Percentiles rank a stretch among this genome's conserved stretches.
phyloP scores from a whole-genome alignment of 1,140 invertebrate species.

The Drosophila murphyi region DNA sequence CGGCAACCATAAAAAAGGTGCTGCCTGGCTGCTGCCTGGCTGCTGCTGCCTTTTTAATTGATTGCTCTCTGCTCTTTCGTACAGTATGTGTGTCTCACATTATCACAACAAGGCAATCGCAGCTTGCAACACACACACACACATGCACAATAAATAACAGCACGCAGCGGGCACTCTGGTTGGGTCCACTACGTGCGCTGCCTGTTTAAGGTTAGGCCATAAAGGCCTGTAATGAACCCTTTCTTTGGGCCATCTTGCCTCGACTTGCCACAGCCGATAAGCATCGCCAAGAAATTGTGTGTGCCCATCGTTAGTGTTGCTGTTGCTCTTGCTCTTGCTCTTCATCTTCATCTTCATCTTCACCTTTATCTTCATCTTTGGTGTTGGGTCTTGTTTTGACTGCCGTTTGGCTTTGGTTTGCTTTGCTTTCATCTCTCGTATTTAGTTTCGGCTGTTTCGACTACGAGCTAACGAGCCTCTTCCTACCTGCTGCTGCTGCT shows the following conservation, averaged over 20 bases:
- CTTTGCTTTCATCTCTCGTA: constrained; percentile 54
- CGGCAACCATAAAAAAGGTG: constrained; percentile 39
- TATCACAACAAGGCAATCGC: constrained; percentile 77
- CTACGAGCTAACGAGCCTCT: constrained; percentile 60
- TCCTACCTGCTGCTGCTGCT: constrained; percentile 29
- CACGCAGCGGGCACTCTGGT: constrained; percentile 57
- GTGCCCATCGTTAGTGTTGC: constrained; percentile 67
- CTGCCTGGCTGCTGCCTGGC: constrained; percentile 45
- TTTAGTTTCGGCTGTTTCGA: constrained; percentile 44
- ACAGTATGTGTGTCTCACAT: constrained; percentile 68
- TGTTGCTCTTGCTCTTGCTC: constrained; percentile 24
- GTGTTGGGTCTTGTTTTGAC: constrained; percentile 54
- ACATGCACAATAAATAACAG: constrained; percentile 68
- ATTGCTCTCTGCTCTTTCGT: constrained; percentile 63
- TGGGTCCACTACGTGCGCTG: constrained; percentile 65
- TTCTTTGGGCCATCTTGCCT: constrained; percentile 63
- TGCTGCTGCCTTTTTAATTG: constrained; percentile 79
- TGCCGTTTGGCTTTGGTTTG: constrained; percentile 26
- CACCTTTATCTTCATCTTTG: constrained; percentile 31
- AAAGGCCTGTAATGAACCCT: constrained; percentile 76
- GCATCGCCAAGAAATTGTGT: constrained; percentile 49
- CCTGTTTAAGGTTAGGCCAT: constrained; percentile 63
- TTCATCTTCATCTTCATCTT: constrained; percentile 5
- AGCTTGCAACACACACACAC: constrained; percentile 37
- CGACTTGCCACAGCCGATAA: constrained; percentile 50